Conservation (phyloP, 2,797 vertebrate genomes). For the Lutjanus argentimaculatus region DNA sequence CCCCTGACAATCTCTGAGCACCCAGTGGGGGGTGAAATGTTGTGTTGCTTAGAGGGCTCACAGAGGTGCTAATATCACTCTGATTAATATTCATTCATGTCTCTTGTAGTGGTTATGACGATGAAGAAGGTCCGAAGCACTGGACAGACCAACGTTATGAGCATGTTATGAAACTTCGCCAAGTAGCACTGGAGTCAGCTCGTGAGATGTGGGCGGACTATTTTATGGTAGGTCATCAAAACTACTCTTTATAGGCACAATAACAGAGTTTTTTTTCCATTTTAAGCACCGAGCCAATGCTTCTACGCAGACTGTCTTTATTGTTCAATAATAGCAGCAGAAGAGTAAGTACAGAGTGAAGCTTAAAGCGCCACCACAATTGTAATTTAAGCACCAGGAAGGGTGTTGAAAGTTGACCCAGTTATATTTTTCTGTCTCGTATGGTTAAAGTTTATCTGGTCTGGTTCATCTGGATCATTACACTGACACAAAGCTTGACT, state of each 20-base stretch:
- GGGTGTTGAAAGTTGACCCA: conserved; percentile 33
- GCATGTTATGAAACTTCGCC: conserved; percentile 94
- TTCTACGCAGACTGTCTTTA: conserved; percentile 6
- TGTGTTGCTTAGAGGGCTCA: background rate
- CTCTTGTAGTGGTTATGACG: conserved; percentile 83
- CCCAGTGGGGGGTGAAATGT: too few relatives aligned
- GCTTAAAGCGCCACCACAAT: conserved; percentile 8
- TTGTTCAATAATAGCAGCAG: conserved; percentile 39
- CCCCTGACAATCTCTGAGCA: too few relatives aligned
- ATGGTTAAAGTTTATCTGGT: conserved; percentile 37
- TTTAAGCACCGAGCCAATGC: conserved; percentile 1
- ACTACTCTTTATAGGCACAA: conserved; percentile 11
- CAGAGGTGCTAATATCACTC: background rate
- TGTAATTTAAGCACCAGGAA: conserved; percentile 36
- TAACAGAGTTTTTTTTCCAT: conserved; percentile 20
- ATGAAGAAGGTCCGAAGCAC: conserved; percentile 92
- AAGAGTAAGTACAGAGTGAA: conserved; percentile 40
- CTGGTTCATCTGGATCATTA: conserved; percentile 31
- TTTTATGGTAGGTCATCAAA: conserved; percentile 87
- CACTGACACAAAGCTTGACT: conserved; percentile 16
- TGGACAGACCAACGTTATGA: conserved; percentile 92
- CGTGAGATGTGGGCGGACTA: conserved; percentile 96
- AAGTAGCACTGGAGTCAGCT: conserved; percentile 91
- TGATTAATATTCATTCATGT: conserved; percentile 24
- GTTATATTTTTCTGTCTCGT: conserved; percentile 34